Base-by-base conservation (phyloP, 2,113 vertebrate genomes). In the Nycticryphes semicollaris region DNA sequence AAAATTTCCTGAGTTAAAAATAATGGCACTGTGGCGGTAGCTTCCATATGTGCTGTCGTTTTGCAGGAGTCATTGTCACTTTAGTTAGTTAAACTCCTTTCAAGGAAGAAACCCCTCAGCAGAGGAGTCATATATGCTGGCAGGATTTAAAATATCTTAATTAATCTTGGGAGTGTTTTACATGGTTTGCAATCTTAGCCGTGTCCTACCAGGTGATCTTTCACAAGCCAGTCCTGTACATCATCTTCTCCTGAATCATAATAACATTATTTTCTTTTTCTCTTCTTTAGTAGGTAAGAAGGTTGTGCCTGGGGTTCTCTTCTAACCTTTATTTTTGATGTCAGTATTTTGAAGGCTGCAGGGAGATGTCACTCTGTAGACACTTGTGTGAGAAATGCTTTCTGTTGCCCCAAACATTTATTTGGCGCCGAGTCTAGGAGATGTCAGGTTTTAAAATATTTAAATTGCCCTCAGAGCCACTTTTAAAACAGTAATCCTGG, bases 401-500 rank as follows among this genome's bases (percentile, higher is more conserved):
- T 62, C 20, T 67, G 54, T 83, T 83, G 70, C 41, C 74, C 73
- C 74, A 74, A 73, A 76, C 25, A 6, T 84, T 94, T 91, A 41
- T 87, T 87, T 94, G 84, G 70, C 96, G 74, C 48, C 0, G 6
- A 83, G 53, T 91, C 94, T 69, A 79, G 59, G 91, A 92, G 84
- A 43, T 94, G 91, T 84, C 93, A 93, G 81, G 63, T 80, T 73
- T 89, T 87, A 83, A 91, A 96, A 82, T 70, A 82, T 79, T 72
- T 50, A 25, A 87, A 85, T 67, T 94, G 27, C 57, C 87, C 84
- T 87, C 95, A 51, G 77, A 94, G 50, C 84, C 41, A 37, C 81
- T 82, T 94, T 89, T 95, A 87, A 96, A 95, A 82, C 62, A 51
- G 69, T 92, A 89, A 94, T 95, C 84, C 84, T 93, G 91, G 59